Conservation (phyloP, 37 sponge, comb jelly and placozoan genomes). For the Geodia barretti region DNA sequence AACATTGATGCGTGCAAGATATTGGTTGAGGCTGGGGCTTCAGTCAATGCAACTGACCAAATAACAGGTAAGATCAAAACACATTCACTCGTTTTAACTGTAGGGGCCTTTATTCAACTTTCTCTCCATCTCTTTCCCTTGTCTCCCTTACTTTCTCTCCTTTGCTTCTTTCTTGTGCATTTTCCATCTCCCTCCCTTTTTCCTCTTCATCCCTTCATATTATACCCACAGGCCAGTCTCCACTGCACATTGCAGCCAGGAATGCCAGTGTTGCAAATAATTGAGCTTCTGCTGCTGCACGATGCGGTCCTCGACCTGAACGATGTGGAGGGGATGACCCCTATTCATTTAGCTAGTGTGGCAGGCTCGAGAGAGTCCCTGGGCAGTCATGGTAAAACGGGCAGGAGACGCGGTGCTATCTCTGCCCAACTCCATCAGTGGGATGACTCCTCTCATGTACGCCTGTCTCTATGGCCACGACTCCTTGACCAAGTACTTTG, state of each 20-base stretch:
- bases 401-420: conserved; percentile 49
- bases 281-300: conserved; percentile 30
- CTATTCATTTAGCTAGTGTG: conserved; percentile 58
- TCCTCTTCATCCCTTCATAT: not conserved
- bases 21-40: conserved; percentile 16
- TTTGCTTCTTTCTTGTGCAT: not conserved
- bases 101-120: not conserved
- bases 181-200: not conserved
- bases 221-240: not conserved
- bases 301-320: conserved; percentile 15
- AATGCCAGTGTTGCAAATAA: not conserved
- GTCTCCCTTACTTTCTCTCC: not conserved
- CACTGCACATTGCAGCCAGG: conserved; percentile 27
- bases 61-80: conserved; percentile 4
- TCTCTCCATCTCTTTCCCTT: not conserved
- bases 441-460: conserved; percentile 81
- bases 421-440: conserved; percentile 45
- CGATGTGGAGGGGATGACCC: conserved; percentile 51
- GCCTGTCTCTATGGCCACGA: conserved; percentile 58
- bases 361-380: conserved; percentile 32
- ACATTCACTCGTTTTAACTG: no score
- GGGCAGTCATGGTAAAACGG: conserved; percentile 29
- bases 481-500: conserved; percentile 47
- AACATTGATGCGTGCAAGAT: conserved; percentile 33
- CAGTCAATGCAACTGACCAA: conserved; percentile 15